These are phyloP conservation scores for Mesochorus sp. DNA, from an alignment of 2,888 invertebrate species.

Conservation along the genomic window DNA sequence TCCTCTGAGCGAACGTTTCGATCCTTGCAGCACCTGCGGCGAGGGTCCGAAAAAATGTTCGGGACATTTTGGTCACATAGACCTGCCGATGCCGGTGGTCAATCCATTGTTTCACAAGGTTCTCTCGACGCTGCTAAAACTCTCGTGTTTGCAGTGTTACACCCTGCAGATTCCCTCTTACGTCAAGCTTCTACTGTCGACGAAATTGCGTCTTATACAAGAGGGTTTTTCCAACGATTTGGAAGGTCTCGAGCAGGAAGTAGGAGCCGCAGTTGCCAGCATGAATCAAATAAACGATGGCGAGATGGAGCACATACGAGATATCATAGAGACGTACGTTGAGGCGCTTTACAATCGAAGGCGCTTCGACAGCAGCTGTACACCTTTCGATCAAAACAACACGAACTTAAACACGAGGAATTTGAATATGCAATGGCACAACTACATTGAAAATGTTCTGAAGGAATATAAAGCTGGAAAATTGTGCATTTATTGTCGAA, in stretches of 20 bases:
- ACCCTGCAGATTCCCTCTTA: constrained; percentile 86
- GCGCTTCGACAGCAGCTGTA: constrained; percentile 69
- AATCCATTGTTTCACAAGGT: constrained; percentile 94
- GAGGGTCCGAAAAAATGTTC: constrained; percentile 87
- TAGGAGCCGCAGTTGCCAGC: constrained; percentile 71
- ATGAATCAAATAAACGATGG: constrained; percentile 72
- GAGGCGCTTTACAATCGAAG: constrained; percentile 68
- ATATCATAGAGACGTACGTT: constrained; percentile 83
- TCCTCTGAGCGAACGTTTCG: constrained; percentile 85
- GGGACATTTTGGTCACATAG: constrained; percentile 98
- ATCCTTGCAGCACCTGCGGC: constrained; percentile 92
- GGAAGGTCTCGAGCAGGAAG: constrained; percentile 85
- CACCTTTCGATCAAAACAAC: constrained; percentile 80
- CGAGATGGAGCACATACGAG: constrained; percentile 79
- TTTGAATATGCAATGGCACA: constrained; percentile 83
- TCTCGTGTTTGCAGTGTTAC: constrained; percentile 88
- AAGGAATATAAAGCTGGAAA: constrained; percentile 82
- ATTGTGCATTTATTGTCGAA: constrained; percentile 84
- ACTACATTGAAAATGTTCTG: constrained; percentile 82
- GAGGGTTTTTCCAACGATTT: constrained; percentile 89
- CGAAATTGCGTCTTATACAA: constrained; percentile 89
- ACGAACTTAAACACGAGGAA: constrained; percentile 81
- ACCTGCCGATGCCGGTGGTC: constrained; percentile 92
- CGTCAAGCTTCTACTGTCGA: constrained; percentile 84
- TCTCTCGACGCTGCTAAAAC: constrained; percentile 86